Evolutionary conservation across 2,113 vertebrate species (phyloP).

Genomic region (Dipodomys stephensi): DNA sequence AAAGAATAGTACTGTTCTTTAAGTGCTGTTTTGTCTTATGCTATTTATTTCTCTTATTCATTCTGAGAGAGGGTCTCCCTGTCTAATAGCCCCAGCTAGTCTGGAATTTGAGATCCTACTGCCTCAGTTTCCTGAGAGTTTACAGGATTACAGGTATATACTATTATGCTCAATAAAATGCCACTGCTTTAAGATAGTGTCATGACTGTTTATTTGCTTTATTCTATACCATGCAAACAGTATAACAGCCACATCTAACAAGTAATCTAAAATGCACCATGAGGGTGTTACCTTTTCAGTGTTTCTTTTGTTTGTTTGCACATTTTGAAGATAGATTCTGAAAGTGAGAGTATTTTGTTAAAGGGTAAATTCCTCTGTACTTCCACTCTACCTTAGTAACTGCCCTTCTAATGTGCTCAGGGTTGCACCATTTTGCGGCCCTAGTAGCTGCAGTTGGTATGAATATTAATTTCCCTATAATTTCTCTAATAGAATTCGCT

Average conservation of each 20-base stretch:
- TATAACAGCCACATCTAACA: background rate
- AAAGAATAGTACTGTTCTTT: background rate
- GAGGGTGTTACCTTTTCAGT: no score
- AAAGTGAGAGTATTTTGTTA: background rate
- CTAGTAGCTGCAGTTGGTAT: background rate
- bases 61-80: no score
- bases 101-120: no score
- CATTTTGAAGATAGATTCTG: background rate
- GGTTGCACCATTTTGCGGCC: background rate
- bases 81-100: no score
- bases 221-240: background rate
- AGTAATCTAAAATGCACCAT: background rate
- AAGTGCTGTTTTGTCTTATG: no score
- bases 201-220: background rate
- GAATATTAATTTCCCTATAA: background rate
- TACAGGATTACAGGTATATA: no score
- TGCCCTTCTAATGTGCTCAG: background rate
- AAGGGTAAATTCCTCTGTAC: background rate
- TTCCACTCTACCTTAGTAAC: background rate
- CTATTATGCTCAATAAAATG: no score
- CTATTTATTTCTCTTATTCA: no score
- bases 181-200: background rate
- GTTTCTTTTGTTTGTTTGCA: background rate
- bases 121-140: no score
- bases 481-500: background rate